Percentiles rank a stretch among this genome's conserved stretches.
phyloP scores from a whole-genome alignment of 2,797 vertebrate genomes.

The Centropyge bicolor region DNA sequence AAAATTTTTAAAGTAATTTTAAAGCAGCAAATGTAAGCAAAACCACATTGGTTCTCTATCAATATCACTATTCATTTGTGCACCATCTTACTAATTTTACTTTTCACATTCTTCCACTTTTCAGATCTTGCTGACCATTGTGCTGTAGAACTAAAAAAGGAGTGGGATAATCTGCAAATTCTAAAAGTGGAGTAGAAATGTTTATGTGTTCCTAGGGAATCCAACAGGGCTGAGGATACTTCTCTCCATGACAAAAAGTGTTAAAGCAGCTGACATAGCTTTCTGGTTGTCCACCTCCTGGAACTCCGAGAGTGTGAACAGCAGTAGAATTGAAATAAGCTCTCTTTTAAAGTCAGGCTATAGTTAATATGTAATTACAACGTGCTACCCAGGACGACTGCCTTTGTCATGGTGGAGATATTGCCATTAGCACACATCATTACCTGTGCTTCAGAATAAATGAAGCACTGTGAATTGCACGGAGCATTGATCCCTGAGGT shows the following conservation, averaged over 20 bases:
- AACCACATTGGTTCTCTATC: not conserved
- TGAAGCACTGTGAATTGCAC: conserved; percentile 1
- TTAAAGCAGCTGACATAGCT: conserved; percentile 25
- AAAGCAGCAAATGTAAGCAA: conserved; percentile 5
- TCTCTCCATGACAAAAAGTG: conserved; percentile 6
- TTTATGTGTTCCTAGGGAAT: conserved; percentile 29
- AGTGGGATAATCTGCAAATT: conserved; percentile 16
- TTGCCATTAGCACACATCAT: not conserved
- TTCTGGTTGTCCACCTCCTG: conserved; percentile 1
- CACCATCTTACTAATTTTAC: not conserved
- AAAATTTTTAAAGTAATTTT: not conserved
- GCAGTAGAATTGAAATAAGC: not conserved
- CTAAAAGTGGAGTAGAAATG: conserved; percentile 27
- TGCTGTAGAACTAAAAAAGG: conserved; percentile 23
- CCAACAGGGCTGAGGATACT: not conserved
- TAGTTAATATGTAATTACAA: not conserved
- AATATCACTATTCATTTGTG: not conserved
- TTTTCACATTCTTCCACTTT: conserved; percentile 22
- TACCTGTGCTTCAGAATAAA: conserved; percentile 4
- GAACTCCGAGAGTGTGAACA: not conserved
- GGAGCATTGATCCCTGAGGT: not conserved
- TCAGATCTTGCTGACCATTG: conserved; percentile 8
- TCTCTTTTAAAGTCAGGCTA: not conserved
- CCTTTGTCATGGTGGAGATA: not conserved
- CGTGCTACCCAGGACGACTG: not conserved